Evolutionary conservation across 2,797 vertebrate genomes (phyloP).

Genomic region (Danio albolineatus): DNA sequence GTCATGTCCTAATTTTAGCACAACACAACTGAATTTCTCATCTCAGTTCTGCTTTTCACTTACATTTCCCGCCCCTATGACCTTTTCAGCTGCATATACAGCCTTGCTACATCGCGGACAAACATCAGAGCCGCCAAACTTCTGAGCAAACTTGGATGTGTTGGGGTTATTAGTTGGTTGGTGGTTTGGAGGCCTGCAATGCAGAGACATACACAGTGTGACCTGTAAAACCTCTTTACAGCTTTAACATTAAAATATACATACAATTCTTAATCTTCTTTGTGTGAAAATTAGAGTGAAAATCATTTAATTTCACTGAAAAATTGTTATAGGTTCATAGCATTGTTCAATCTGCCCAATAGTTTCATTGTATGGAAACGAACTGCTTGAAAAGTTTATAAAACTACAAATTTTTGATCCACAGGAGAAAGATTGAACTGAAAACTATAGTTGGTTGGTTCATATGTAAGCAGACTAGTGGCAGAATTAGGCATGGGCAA

Average conservation of each 20-base stretch:
- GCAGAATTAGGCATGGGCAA: no score
- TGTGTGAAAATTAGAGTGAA: no score
- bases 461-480: no score
- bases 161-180: constrained; percentile 87
- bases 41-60: constrained; percentile 56
- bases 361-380: no score
- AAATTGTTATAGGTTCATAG: no score
- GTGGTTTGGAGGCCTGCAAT: constrained; percentile 76
- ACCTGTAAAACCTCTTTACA: no score
- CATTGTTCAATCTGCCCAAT: no score
- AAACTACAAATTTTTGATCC: no score
- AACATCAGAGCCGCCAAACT: constrained; percentile 85
- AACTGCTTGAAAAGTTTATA: neutral
- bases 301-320: no score
- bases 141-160: constrained; percentile 86
- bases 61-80: constrained; percentile 93
- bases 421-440: no score
- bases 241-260: no score
- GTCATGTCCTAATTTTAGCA: neutral
- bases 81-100: constrained; percentile 93
- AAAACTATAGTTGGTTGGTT: neutral
- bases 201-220: neutral
- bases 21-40: neutral
- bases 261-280: no score
- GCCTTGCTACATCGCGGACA: constrained; percentile 90